phyloP scores from a whole-genome alignment of 2,888 invertebrate genomes.

The Capitulum mitella region DNA sequence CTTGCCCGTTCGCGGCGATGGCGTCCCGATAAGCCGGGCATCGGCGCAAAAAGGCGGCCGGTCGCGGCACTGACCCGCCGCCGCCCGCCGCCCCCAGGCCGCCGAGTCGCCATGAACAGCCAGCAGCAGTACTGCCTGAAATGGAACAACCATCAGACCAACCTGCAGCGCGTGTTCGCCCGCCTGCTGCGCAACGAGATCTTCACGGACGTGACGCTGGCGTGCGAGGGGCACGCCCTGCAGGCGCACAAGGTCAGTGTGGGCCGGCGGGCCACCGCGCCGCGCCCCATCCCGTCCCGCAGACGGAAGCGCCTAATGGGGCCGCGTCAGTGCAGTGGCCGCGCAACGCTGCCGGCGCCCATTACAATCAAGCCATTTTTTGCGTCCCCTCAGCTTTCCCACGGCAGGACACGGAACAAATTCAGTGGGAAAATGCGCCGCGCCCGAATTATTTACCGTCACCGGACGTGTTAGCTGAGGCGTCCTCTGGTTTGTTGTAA shows the following conservation, averaged over 20 bases:
- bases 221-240: slow-evolving; percentile 18
- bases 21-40: too few species aligned
- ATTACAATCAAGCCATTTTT: neutral
- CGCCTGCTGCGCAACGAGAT: slow-evolving; percentile 26
- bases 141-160: slow-evolving; percentile 26
- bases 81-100: neutral
- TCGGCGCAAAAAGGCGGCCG: too few species aligned
- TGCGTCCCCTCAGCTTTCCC: neutral
- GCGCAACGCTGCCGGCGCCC: neutral
- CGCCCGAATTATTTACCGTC: too few species aligned
- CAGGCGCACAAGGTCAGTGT: slow-evolving; percentile 25
- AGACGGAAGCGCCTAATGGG: too few species aligned
- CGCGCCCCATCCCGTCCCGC: neutral
- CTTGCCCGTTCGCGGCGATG: too few species aligned
- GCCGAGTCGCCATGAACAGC: slow-evolving; percentile 4
- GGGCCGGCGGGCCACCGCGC: neutral
- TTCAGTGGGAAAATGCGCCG: neutral
- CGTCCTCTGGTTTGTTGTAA: too few species aligned
- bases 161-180: slow-evolving; percentile 25
- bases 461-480: too few species aligned
- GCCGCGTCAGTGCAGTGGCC: neutral
- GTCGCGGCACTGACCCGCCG: too few species aligned
- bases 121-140: slow-evolving; percentile 22
- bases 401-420: neutral
- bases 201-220: slow-evolving; percentile 25